Percentiles rank a stretch among this genome's conserved stretches.
Conservation (phyloP, 2,888 invertebrate genomes). For the Thecocarcelia acutangulata region DNA sequence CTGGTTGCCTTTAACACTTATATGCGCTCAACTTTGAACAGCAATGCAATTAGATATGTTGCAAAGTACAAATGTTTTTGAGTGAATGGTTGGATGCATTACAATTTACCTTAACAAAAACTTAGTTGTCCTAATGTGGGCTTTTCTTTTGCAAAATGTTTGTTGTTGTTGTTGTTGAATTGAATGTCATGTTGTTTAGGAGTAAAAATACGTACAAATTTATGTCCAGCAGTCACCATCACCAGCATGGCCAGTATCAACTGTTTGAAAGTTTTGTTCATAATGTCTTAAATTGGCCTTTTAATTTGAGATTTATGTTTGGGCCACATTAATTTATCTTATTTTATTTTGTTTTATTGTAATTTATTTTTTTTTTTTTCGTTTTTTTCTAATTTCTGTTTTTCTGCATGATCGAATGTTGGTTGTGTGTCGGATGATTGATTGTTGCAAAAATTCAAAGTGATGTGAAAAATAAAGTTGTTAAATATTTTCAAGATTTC, state of each 20-base stretch:
- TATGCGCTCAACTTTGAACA: background rate
- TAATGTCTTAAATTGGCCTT: slow-evolving; percentile 61
- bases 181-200: slow-evolving; percentile 39
- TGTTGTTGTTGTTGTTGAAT: background rate
- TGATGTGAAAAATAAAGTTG: slow-evolving; percentile 68
- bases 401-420: slow-evolving; percentile 62
- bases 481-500: slow-evolving; percentile 60
- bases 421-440: slow-evolving; percentile 59
- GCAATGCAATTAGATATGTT: slow-evolving; percentile 13
- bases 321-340: slow-evolving; percentile 59
- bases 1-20: background rate
- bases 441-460: slow-evolving; percentile 60
- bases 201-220: slow-evolving; percentile 1
- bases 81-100: slow-evolving; percentile 33
- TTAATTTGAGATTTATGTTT: slow-evolving; percentile 65
- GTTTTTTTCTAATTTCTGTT: slow-evolving; percentile 41
- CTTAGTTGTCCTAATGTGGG: slow-evolving; percentile 58
- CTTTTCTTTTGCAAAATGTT: slow-evolving; percentile 25
- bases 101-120: slow-evolving; percentile 9
- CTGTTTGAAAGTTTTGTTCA: slow-evolving; percentile 34
- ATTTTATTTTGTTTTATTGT: slow-evolving; percentile 23
- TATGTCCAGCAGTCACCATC: slow-evolving; percentile 24
- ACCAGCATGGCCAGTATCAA: slow-evolving; percentile 5
- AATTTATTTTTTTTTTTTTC: slow-evolving; percentile 20
- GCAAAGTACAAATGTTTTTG: background rate